Conservation (phyloP, 2,797 vertebrate species). For the Chaenodraco wilsoni region DNA sequence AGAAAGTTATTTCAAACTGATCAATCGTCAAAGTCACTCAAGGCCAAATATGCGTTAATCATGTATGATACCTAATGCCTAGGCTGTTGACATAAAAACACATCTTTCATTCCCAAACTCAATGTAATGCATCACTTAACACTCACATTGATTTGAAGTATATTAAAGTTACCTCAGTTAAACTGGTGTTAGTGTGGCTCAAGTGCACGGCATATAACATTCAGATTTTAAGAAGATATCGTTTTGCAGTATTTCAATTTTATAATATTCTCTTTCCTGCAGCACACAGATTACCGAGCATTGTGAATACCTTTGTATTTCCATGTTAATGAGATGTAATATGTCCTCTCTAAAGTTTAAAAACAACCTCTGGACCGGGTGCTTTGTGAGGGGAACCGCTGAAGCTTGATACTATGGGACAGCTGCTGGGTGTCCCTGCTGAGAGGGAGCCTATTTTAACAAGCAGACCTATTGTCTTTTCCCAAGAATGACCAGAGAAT, state of each 20-base stretch:
- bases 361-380: slow-evolving; percentile 51
- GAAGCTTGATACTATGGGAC: slow-evolving; percentile 71
- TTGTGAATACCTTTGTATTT: slow-evolving; percentile 16
- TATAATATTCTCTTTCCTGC: no score
- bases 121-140: neutral
- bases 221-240: no score
- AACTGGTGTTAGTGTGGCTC: no score
- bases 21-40: neutral
- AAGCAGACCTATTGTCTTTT: slow-evolving; percentile 77
- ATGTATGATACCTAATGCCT: neutral
- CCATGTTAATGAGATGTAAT: slow-evolving; percentile 50
- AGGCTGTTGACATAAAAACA: neutral
- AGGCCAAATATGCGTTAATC: neutral
- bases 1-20: neutral
- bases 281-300: neutral
- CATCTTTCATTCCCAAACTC: neutral
- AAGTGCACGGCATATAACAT: no score
- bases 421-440: slow-evolving; percentile 73
- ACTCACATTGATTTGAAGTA: neutral
- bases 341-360: slow-evolving; percentile 26
- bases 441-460: slow-evolving; percentile 76
- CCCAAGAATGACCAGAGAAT: slow-evolving; percentile 69
- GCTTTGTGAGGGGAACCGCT: slow-evolving; percentile 48
- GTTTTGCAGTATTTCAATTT: no score
- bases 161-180: no score